Conservation (phyloP, 1,140 invertebrate species). For the Asbolus verrucosus region DNA sequence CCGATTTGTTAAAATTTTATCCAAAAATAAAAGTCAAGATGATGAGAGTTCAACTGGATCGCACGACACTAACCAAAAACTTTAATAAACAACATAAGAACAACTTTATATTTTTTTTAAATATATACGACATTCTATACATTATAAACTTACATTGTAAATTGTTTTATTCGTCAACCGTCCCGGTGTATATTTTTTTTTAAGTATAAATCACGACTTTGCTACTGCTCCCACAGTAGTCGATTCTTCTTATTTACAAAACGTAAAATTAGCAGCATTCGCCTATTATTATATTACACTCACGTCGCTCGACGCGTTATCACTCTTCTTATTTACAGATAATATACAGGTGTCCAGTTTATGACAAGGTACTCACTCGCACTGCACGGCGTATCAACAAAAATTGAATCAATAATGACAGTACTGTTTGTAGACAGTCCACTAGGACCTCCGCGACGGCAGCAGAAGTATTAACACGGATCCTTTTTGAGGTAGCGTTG, state of each 20-base stretch:
- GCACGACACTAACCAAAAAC: constrained; percentile 50
- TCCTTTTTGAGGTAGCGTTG: constrained; percentile 57
- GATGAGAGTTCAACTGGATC: constrained; percentile 38
- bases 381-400: constrained; percentile 50
- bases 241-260: constrained; percentile 54
- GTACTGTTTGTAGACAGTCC: constrained; percentile 44
- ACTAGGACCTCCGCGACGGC: constrained; percentile 59
- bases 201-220: constrained; percentile 63
- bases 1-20: constrained; percentile 38
- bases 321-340: constrained; percentile 57
- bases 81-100: constrained; percentile 58
- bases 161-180: constrained; percentile 60
- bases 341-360: constrained; percentile 49
- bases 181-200: constrained; percentile 58
- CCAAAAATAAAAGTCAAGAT: constrained; percentile 46
- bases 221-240: constrained; percentile 43
- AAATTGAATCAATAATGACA: constrained; percentile 38
- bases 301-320: constrained; percentile 51
- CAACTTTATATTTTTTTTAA: constrained; percentile 59
- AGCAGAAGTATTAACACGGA: constrained; percentile 35
- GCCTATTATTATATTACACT: constrained; percentile 58
- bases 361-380: constrained; percentile 55
- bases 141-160: constrained; percentile 63
- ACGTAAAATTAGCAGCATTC: constrained; percentile 51
- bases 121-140: constrained; percentile 62